Evolutionary conservation across 2,113 vertebrate genomes (phyloP).

Genomic region (Nothoprocta perdicaria): DNA sequence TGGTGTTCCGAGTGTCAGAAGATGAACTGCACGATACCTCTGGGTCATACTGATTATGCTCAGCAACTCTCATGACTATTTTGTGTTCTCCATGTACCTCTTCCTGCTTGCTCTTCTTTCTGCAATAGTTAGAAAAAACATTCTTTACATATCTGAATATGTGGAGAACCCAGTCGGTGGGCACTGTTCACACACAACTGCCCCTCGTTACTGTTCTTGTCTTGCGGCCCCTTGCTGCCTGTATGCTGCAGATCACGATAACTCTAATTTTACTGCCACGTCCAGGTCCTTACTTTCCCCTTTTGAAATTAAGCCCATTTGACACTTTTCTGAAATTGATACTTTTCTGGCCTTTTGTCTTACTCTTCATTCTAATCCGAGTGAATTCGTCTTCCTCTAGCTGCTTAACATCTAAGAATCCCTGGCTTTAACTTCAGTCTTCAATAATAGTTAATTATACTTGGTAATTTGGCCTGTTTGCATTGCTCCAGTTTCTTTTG

Average conservation of each 20-base stretch:
- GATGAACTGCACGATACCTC: background rate
- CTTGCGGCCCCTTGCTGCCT: background rate
- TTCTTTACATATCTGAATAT: background rate
- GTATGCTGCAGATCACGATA: background rate
- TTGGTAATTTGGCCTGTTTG: background rate
- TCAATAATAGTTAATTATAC: background rate
- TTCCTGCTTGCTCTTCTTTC: background rate
- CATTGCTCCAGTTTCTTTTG: background rate
- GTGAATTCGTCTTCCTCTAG: background rate
- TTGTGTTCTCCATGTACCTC: background rate
- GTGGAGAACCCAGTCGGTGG: background rate
- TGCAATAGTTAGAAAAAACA: background rate
- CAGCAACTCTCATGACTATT: background rate
- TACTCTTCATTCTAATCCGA: background rate
- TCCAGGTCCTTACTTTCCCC: fast-evolving
- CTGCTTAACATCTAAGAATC: background rate
- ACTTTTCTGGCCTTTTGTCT: background rate
- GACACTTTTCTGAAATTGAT: background rate
- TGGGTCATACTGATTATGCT: background rate
- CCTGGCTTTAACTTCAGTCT: background rate
- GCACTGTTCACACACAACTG: background rate
- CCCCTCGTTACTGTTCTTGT: background rate
- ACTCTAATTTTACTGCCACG: background rate
- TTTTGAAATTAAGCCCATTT: background rate
- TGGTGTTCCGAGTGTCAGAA: too few relatives aligned